Evolutionary conservation across 1,140 invertebrate species (phyloP).

Genomic region (Drosophila rufa): DNA sequence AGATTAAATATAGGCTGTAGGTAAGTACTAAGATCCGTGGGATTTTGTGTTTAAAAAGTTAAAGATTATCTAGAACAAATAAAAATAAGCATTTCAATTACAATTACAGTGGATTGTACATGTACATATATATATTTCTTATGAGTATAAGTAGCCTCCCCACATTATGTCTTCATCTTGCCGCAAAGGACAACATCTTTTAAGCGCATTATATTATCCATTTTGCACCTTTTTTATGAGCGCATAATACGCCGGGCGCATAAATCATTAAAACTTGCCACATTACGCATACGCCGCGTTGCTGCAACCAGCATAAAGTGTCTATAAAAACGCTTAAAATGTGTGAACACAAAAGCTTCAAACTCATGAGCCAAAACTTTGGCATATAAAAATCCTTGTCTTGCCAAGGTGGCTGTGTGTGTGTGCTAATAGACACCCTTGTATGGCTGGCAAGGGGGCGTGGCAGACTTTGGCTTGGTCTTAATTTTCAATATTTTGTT

Average conservation of each 20-base stretch:
- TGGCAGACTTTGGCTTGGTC: slow-evolving; percentile 42
- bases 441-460: slow-evolving; percentile 2
- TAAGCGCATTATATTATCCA: slow-evolving; percentile 41
- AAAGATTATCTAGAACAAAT: not conserved
- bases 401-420: slow-evolving; percentile 9
- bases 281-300: slow-evolving; percentile 69
- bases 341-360: slow-evolving; percentile 57
- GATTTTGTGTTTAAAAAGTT: too few species aligned
- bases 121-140: not conserved
- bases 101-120: not conserved
- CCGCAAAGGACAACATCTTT: slow-evolving; percentile 14
- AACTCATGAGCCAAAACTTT: slow-evolving; percentile 62
- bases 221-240: slow-evolving; percentile 43
- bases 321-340: slow-evolving; percentile 75
- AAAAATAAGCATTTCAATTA: not conserved
- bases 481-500: slow-evolving; percentile 77
- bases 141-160: not conserved
- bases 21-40: too few species aligned
- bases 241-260: slow-evolving; percentile 38
- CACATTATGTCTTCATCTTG: not conserved
- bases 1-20: too few species aligned
- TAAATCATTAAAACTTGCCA: slow-evolving; percentile 72
- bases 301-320: slow-evolving; percentile 65
- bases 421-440: slow-evolving; percentile 42
- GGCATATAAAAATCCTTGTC: slow-evolving; percentile 55